Conservation (phyloP, 2,113 vertebrate genomes). For the Tachycineta bicolor region DNA sequence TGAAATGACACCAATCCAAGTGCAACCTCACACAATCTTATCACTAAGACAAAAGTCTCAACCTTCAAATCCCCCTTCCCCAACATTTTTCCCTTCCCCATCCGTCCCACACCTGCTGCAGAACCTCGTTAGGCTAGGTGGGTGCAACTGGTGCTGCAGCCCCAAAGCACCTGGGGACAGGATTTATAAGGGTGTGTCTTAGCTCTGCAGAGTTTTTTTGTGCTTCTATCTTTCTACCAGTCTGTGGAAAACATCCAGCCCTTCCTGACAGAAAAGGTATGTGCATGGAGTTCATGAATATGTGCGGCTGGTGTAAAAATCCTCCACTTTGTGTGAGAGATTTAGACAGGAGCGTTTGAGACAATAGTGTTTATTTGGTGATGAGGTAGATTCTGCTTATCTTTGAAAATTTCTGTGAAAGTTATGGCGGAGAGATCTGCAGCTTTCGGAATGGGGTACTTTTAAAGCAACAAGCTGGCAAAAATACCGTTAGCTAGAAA, state of each 20-base stretch:
- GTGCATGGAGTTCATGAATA: fast-evolving
- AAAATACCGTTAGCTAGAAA: background rate
- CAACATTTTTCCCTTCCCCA: background rate
- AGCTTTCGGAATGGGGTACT: background rate
- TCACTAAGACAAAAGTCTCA: background rate
- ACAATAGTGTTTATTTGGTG: background rate
- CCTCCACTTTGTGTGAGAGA: fast-evolving
- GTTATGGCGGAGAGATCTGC: background rate
- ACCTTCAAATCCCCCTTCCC: background rate
- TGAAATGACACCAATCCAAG: background rate
- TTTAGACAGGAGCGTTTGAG: background rate
- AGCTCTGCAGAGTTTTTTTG: fast-evolving
- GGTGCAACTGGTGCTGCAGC: background rate
- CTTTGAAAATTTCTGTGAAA: background rate
- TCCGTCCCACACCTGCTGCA: background rate
- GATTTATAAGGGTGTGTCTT: background rate
- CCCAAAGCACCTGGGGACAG: background rate
- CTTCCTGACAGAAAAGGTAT: background rate
- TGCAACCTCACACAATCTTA: background rate
- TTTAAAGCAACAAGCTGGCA: background rate
- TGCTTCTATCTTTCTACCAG: fast-evolving
- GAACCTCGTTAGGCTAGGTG: fast-evolving
- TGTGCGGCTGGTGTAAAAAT: background rate
- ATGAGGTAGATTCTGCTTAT: background rate
- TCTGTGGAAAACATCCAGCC: fast-evolving